Evolutionary conservation across 2,888 invertebrate genomes (phyloP), one percentile per base, ranked within the genome.

Genomic region (Nemotelus nigrinus): DNA sequence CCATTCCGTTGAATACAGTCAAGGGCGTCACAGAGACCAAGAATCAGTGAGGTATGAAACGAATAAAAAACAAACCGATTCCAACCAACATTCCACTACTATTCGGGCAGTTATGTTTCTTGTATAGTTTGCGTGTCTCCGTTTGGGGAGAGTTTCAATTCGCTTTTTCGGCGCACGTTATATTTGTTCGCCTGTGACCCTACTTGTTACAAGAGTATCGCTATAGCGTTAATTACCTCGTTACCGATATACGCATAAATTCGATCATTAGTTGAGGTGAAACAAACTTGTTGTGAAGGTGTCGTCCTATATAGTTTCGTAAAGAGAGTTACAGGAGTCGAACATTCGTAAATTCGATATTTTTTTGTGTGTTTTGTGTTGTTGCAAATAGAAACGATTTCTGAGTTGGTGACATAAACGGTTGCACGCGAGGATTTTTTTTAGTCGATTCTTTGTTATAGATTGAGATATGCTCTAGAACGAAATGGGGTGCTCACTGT

Each of bases 401-500:
- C 50, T 8, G 8, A 50, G 50, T 50, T 8, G 8, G 50, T 50
- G 50, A 50, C 50, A 7, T 50, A 5, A 50, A 50, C 5, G 8
- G 8, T 8, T 7, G 43, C 63, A 63, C 63, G 63, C 63, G 39
- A 63, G 4, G 3, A 5, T 5, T 63, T 63, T 63, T 63, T 63
- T 41, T 63, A 5, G 50, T 8, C 50, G 5, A 50, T 5, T 8
- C 50, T 41, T 5, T 41, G 6, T 63, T 43, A 43, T 63, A 63
- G 3, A 63, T 65, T 47, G 25, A 4, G 47, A 8, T 10, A 65
- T 65, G 65, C 3, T 43, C 10, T 65, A 47, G 41, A 25, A 39
- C 2, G 43, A 5, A 63, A 65, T 65, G 65, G 65, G 65, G 45
- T 65, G 65, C 65, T 7, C 65, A 8, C 45, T 10, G 10, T 65